phyloP scores from a whole-genome alignment of 2,113 vertebrate genomes.

The Arvicanthis niloticus region DNA sequence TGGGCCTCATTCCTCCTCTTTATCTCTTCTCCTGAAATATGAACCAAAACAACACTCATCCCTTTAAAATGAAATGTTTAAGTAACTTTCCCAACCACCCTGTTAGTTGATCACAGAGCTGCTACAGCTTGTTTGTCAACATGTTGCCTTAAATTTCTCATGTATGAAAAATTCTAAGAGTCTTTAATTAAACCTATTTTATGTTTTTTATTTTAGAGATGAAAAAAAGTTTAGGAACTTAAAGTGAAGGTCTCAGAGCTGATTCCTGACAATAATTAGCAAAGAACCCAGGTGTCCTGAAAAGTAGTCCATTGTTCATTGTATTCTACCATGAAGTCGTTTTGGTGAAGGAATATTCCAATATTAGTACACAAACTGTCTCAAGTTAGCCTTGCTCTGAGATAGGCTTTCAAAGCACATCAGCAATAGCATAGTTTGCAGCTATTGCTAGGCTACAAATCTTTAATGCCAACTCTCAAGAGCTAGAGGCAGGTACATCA shows the following conservation, averaged over 20 bases:
- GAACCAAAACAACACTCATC: slow-evolving; percentile 18
- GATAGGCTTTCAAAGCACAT: background rate
- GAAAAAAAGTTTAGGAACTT: slow-evolving; percentile 24
- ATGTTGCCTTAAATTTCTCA: background rate
- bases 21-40: slow-evolving; percentile 31
- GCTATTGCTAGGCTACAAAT: background rate
- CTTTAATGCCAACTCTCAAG: background rate
- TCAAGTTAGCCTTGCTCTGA: slow-evolving; percentile 35
- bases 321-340: background rate
- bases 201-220: background rate
- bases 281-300: background rate
- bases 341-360: slow-evolving; percentile 29
- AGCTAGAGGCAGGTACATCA: background rate
- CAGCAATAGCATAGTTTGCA: background rate
- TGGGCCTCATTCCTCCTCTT: background rate
- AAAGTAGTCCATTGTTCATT: background rate
- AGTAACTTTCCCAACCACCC: background rate
- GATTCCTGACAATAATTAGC: background rate
- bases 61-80: slow-evolving; percentile 42
- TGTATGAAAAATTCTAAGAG: slow-evolving; percentile 5
- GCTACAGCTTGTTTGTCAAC: background rate
- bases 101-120: slow-evolving; percentile 3
- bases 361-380: slow-evolving; percentile 26
- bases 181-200: slow-evolving; percentile 12
- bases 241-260: background rate